These are phyloP conservation scores for Channa argus DNA, from an alignment of 2,113 vertebrate genomes.

Conservation along the genomic window DNA sequence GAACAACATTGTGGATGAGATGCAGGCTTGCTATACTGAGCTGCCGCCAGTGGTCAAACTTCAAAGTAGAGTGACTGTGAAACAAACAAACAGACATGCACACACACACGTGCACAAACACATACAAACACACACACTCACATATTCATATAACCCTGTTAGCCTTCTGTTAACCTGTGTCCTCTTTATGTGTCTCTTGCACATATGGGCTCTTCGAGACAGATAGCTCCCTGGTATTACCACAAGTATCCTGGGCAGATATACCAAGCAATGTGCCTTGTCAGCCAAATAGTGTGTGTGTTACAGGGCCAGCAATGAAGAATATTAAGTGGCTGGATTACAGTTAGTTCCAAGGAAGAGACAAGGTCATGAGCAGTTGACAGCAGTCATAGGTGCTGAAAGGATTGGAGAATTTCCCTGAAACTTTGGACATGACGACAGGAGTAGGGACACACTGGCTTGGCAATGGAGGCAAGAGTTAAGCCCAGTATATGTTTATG, in stretches of 20 bases:
- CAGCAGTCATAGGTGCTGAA: constrained; percentile 73
- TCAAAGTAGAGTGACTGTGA: constrained; percentile 18
- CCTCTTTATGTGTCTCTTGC: constrained; percentile 7
- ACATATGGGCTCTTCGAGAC: constrained; percentile 12
- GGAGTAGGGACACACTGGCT: constrained; percentile 28
- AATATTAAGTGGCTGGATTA: constrained; percentile 66
- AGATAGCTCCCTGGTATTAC: neutral
- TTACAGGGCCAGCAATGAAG: constrained; percentile 31
- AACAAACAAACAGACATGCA: constrained; percentile 34
- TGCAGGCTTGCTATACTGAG: constrained; percentile 43
- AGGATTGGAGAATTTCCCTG: constrained; percentile 56
- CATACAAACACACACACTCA: too few species aligned
- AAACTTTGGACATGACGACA: constrained; percentile 57
- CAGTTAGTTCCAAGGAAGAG: constrained; percentile 28
- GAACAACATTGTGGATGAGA: constrained; percentile 34
- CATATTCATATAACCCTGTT: neutral
- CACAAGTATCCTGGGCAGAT: constrained; percentile 17
- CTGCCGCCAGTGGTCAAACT: constrained; percentile 36
- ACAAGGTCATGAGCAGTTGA: constrained; percentile 46
- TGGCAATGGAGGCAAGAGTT: constrained; percentile 25
- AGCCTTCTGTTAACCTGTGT: constrained; percentile 11
- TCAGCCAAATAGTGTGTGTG: constrained; percentile 26
- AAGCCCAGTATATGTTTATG: constrained; percentile 32
- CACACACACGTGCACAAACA: neutral
- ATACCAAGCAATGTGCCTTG: neutral